Base-by-base conservation (phyloP, 2,888 invertebrate genomes). In the Scotopteryx bipunctaria region DNA sequence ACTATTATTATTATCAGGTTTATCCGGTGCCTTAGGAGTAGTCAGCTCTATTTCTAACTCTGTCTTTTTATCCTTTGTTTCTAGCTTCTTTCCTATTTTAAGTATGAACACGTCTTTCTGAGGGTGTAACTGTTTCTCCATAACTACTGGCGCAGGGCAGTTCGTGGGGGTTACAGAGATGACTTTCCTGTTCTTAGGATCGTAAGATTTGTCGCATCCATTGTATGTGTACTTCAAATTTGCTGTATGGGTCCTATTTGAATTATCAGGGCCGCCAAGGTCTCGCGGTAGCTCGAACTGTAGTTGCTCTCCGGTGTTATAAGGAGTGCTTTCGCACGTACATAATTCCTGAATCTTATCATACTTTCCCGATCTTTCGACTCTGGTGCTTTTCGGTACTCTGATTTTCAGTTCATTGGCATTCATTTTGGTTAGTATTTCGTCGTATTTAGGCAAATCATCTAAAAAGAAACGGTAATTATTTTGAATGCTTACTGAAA, bases 381-480 rank as follows among this genome's bases (percentile, higher is more conserved):
- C 63, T 69, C 67, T 82, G 2, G 80, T 79, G 16, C 70, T 81
- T 62, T 89, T 90, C 0, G 89, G 89, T n/a, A 90, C 83, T 70
- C 81, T 76, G 27, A 90, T 90, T 70, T 77, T 86, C 29, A 90
- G 73, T 63, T 90, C 87, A 49, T 90, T 90, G 6, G 74, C 74
- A 53, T 90, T 89, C 74, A 90, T 83, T 76, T 81, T 86, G 2
- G 89, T 87, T 53, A 80, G 81, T 51, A 90, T 89, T 77, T 90
- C 89, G 47, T 89, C 84, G 62, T 83, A 90, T 61, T 71, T 85
- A 23, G 72, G 59, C 25, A 64, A 59, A 15, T 66, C 68, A 63
- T 76, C 87, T 86, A 60, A 5, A 73, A 72, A 33, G 23, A 40
- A 33, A 31, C 32, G 9, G 25, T 13, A 8, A 27, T 16, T 29